Evolutionary conservation across 2,888 invertebrate species (phyloP).

Genomic region (Drosophila longiperda): DNA sequence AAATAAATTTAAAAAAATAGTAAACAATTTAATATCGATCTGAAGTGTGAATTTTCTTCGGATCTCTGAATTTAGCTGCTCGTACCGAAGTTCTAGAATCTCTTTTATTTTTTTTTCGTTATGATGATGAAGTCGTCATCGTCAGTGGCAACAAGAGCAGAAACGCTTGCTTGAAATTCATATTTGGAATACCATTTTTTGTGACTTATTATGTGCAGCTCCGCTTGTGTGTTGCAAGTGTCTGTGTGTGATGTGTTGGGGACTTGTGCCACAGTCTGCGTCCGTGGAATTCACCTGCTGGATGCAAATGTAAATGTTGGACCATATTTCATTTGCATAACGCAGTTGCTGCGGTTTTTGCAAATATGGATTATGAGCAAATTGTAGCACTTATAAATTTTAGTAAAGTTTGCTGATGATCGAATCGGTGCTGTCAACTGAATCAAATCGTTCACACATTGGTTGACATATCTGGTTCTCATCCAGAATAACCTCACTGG

Average conservation of each 20-base stretch:
- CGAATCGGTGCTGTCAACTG: background rate
- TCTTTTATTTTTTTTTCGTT: background rate
- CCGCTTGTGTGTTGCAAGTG: background rate
- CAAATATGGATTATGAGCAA: conserved; percentile 22
- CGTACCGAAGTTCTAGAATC: background rate
- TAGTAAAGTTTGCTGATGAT: background rate
- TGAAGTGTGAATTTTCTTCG: background rate
- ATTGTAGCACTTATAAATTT: conserved; percentile 25
- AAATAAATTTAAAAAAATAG: background rate
- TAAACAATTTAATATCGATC: background rate
- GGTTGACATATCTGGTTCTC: conserved; percentile 14
- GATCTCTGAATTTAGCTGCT: background rate
- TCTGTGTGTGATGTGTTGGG: background rate
- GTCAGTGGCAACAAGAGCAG: conserved; percentile 27
- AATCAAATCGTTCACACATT: conserved; percentile 15
- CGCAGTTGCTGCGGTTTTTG: conserved; percentile 41
- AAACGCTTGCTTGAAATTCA: conserved; percentile 48
- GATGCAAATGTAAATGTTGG: conserved; percentile 54
- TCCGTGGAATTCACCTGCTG: conserved; percentile 55
- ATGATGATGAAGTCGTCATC: conserved; percentile 37
- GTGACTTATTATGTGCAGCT: conserved; percentile 38
- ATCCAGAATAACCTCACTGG: background rate
- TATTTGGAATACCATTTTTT: conserved; percentile 48
- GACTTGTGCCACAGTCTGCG: conserved; percentile 2
- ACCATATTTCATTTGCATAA: conserved; percentile 69